phyloP scores from a whole-genome alignment of 2,797 vertebrate genomes.

The Cheirogaleus major region DNA sequence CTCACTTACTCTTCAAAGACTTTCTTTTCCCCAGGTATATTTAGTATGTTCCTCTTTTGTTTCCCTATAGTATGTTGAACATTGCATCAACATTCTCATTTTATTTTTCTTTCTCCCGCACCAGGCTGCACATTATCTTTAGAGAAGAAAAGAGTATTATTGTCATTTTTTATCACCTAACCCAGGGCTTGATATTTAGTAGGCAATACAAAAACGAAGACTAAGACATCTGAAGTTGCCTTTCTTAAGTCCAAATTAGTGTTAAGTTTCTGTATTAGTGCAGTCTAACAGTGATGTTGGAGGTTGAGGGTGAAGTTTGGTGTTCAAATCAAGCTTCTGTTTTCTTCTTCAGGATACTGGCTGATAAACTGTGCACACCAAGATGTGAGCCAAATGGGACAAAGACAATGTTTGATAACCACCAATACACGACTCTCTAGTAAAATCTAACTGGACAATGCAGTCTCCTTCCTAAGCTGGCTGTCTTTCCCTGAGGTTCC shows the following conservation, averaged over 20 bases:
- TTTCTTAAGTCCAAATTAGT: neutral
- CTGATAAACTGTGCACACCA: neutral
- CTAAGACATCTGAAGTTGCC: neutral
- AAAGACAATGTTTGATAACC: neutral
- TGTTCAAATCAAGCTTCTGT: neutral
- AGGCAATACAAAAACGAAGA: neutral
- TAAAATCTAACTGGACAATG: neutral
- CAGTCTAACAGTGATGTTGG: neutral
- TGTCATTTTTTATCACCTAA: neutral
- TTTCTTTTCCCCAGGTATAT: neutral
- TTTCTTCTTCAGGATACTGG: neutral
- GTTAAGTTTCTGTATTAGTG: neutral
- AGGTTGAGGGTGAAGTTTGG: neutral
- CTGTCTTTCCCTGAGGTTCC: neutral
- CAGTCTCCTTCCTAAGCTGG: neutral
- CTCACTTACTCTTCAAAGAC: neutral
- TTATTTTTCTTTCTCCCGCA: neutral
- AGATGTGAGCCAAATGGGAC: neutral
- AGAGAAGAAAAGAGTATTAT: neutral
- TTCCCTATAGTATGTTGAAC: neutral
- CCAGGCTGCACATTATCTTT: neutral
- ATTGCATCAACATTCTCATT: neutral
- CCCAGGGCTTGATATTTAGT: neutral
- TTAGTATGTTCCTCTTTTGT: neutral
- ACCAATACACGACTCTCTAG: neutral